These are phyloP conservation scores for Sphenodon punctatus DNA, from an alignment of 2,797 vertebrate species.

Conservation along the genomic window DNA sequence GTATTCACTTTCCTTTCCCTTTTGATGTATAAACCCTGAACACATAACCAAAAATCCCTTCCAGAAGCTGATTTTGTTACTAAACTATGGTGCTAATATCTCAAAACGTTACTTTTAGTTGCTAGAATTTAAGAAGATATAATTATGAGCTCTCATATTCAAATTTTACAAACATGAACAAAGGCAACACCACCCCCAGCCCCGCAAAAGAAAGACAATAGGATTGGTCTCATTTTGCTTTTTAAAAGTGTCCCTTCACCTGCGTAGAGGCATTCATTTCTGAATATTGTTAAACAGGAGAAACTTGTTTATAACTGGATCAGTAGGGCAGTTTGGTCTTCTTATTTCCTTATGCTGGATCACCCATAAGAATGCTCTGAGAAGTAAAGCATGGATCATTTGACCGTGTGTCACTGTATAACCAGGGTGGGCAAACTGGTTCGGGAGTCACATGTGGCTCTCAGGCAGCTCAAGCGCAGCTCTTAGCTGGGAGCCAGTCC, in stretches of 20 bases:
- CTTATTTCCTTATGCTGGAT: neutral
- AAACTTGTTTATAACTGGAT: neutral
- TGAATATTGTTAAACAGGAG: neutral
- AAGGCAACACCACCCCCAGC: no score
- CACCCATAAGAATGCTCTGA: neutral
- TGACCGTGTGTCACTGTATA: neutral
- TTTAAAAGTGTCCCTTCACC: neutral
- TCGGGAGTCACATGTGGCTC: no score
- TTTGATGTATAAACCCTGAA: neutral
- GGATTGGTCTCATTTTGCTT: neutral
- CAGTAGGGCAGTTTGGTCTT: neutral
- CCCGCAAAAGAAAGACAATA: neutral
- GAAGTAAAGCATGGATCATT: neutral
- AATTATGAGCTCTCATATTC: conserved; percentile 31
- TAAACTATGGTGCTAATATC: neutral
- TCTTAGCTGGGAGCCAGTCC: no score
- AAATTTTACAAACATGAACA: conserved; percentile 1
- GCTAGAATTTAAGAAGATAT: conserved; percentile 36
- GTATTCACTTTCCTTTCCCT: conserved; percentile 66
- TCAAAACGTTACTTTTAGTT: neutral
- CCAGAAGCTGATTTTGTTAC: conserved; percentile 51
- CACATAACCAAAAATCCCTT: conserved; percentile 23
- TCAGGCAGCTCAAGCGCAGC: no score
- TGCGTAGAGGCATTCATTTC: neutral
- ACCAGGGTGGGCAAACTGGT: no score